Evolutionary conservation across 2,888 invertebrate genomes (phyloP).

Genomic region (Rhagonycha lutea): DNA sequence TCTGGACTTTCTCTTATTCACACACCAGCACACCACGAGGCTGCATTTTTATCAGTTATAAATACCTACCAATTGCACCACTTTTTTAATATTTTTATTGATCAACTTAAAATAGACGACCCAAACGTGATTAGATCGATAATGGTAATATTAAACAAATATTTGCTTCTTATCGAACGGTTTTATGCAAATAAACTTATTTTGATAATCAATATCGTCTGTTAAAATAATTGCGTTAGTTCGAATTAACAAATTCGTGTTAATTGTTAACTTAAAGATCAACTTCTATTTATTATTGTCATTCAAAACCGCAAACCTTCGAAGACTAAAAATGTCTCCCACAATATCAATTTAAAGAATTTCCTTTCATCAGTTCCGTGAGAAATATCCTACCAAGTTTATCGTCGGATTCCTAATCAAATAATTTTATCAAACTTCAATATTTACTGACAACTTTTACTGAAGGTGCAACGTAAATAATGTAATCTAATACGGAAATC

Average conservation of each 20-base stretch:
- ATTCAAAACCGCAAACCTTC: neutral
- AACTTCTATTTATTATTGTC: neutral
- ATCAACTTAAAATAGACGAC: neutral
- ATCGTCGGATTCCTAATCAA: constrained; percentile 10
- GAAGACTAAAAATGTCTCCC: neutral
- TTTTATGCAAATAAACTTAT: neutral
- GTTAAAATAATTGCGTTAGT: neutral
- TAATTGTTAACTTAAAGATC: neutral
- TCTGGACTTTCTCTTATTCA: neutral
- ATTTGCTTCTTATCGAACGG: neutral
- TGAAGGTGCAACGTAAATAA: neutral
- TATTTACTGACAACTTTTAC: constrained; percentile 4
- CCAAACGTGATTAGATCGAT: neutral
- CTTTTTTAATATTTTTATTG: neutral
- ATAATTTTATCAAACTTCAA: constrained; percentile 9
- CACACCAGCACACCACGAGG: neutral
- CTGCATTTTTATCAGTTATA: neutral
- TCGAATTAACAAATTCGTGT: neutral
- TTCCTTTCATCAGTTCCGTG: constrained; percentile 1
- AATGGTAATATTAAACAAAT: neutral
- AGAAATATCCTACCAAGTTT: constrained; percentile 3
- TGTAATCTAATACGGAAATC: neutral
- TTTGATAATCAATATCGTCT: neutral
- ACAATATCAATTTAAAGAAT: neutral
- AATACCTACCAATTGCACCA: neutral